These are phyloP conservation scores for Hylaeus volcanicus DNA, from an alignment of 1,140 invertebrate species.

Conservation along the genomic window DNA sequence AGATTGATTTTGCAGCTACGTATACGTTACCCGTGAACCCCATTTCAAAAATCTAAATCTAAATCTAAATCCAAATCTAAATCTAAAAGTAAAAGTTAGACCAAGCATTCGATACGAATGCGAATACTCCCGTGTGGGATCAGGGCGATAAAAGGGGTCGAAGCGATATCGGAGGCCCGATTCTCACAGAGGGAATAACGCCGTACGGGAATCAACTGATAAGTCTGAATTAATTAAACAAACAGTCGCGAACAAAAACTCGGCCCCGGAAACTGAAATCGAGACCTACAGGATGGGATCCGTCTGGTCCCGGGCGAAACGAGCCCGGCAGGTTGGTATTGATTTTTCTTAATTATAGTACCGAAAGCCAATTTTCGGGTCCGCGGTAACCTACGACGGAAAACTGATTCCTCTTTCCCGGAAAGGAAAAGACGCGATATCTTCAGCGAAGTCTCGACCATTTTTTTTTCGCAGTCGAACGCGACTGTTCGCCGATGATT, in stretches of 20 bases:
- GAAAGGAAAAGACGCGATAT: not conserved
- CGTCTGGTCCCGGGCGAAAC: slow-evolving; percentile 24
- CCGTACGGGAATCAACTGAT: not conserved
- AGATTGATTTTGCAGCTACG: no score
- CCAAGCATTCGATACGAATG: no score
- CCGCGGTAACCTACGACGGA: not conserved
- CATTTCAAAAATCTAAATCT: no score
- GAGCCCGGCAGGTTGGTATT: slow-evolving; percentile 40
- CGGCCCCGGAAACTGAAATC: slow-evolving; percentile 9
- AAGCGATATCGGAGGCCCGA: not conserved
- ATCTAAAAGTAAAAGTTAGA: no score
- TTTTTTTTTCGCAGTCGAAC: not conserved
- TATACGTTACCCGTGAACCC: no score
- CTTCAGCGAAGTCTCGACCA: not conserved
- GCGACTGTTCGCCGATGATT: no score
- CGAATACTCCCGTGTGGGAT: no score
- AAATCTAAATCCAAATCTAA: no score
- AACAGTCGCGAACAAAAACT: slow-evolving; percentile 10
- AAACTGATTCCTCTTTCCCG: not conserved
- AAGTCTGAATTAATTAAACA: slow-evolving; percentile 34
- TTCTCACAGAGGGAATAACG: not conserved
- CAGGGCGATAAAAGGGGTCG: not conserved
- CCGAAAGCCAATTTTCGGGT: slow-evolving; percentile 14
- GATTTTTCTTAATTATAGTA: slow-evolving; percentile 49
- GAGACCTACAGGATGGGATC: slow-evolving; percentile 4